Base-by-base conservation (phyloP, 2,888 invertebrate species). In the Apoda limacodes region DNA sequence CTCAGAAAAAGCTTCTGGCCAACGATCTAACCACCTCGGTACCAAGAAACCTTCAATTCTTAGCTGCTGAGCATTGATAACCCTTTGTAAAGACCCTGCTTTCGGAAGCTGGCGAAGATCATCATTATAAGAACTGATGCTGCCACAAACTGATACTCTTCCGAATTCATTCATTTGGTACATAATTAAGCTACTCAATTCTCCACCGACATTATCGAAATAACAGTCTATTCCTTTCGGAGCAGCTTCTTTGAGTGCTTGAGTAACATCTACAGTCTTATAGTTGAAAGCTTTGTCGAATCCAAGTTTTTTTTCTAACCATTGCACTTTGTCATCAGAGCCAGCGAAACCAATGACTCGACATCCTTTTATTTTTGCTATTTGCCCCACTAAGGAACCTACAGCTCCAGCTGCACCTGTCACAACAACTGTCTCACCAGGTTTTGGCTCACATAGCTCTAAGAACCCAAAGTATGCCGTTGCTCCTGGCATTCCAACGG, bases 141-240 rank as follows among this genome's bases (percentile, higher is more conserved):
- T 71, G 4, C 88, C 88, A 49, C 87, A 87, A 1, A 86, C 78
- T 1, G 87, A 61, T 13, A 88, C 70, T 29, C 88, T 68, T 1
- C 88, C 88, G 35, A 55, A 67, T 5, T 30, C 25, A 37, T 83
- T 87, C 87, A 88, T 88, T 42, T 85, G 83, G 21, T 61, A 60
- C 1, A 88, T 68, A 2, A 88, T 82, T 1, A 58, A 59, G 28
- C 80, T 82, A 28, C 86, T 85, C 11, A 88, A 72, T 35, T 85
- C 83, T 3, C 88, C 88, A 10, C 88, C 88, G 5, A 88, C 90
- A 57, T 90, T 90, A 53, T 91, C 91, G 53, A 90, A 90, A 52
- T 87, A 90, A 50, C 88, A 87, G 50, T 91, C 89, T 0, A 90
- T 69, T 5, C 89, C 89, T 12, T 88, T 65, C 0, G 89, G 88